These are phyloP conservation scores for Amphimallon solstitiale DNA, from an alignment of 2,888 invertebrate species.

Conservation along the genomic window DNA sequence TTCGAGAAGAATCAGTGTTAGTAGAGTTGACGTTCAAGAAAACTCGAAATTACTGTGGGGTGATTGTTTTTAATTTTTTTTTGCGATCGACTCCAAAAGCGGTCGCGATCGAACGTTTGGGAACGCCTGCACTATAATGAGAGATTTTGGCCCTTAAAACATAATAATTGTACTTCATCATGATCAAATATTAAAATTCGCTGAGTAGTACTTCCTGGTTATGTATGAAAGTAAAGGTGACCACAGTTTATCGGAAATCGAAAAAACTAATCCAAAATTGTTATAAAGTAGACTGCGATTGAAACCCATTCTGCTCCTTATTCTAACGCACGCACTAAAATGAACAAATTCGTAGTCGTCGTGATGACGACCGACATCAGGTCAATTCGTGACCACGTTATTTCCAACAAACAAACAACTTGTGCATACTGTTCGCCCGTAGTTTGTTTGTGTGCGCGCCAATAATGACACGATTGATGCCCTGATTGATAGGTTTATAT, in stretches of 20 bases:
- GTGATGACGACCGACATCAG: slow-evolving; percentile 31
- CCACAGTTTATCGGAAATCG: background rate
- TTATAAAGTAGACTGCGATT: slow-evolving; percentile 20
- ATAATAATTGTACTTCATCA: background rate
- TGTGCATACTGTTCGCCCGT: background rate
- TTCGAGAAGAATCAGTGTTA: too few species aligned
- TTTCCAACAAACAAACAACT: slow-evolving; percentile 21
- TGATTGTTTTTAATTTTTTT: too few species aligned
- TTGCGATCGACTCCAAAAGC: too few species aligned
- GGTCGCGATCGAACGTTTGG: background rate
- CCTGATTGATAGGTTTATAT: slow-evolving; percentile 62
- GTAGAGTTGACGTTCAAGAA: too few species aligned
- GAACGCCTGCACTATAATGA: background rate
- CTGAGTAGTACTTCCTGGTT: background rate
- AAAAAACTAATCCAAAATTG: slow-evolving; percentile 16
- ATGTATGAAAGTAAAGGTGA: background rate
- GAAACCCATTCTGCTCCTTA: slow-evolving; percentile 2
- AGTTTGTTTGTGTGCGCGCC: slow-evolving; percentile 24
- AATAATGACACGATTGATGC: slow-evolving; percentile 52
- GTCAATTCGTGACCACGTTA: slow-evolving; percentile 27
- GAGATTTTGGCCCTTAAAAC: background rate
- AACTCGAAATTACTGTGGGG: too few species aligned
- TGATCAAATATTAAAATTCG: background rate
- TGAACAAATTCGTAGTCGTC: slow-evolving; percentile 33
- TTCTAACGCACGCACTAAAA: slow-evolving; percentile 13